phyloP scores from a whole-genome alignment of 53 echinoderm and acorn worm species.

The Actinopyga echinites region DNA sequence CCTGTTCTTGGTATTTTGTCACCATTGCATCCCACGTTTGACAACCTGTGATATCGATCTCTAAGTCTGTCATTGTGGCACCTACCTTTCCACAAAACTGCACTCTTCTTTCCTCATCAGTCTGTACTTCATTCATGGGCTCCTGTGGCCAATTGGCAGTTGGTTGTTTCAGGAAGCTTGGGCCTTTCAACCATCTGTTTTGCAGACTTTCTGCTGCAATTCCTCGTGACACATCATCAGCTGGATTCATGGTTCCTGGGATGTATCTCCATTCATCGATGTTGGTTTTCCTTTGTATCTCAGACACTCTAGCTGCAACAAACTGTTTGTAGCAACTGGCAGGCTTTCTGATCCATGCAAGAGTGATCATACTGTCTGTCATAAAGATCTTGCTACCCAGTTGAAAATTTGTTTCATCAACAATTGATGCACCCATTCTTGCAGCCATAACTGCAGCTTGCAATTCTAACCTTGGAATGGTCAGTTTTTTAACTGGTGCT shows the following conservation, averaged over 20 bases:
- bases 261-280: conserved; percentile 39
- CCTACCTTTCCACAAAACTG: conserved; percentile 4
- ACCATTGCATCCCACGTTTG: conserved; percentile 14
- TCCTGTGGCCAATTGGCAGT: conserved; percentile 30
- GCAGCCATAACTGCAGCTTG: conserved; percentile 55
- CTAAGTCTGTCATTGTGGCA: too few relatives aligned
- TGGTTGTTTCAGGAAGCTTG: conserved; percentile 10
- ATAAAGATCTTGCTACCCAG: not conserved
- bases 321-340: conserved; percentile 30
- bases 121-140: not conserved
- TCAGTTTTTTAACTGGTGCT: conserved; percentile 51
- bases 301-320: conserved; percentile 36
- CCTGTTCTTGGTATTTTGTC: not conserved
- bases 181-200: conserved; percentile 1
- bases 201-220: not conserved
- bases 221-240: conserved; percentile 56
- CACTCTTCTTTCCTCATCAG: not conserved
- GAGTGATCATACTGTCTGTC: conserved; percentile 37
- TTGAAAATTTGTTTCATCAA: not conserved
- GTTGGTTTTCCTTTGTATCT: conserved; percentile 35
- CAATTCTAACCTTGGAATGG: conserved; percentile 48
- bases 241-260: conserved; percentile 33
- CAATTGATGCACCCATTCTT: conserved; percentile 10
- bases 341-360: conserved; percentile 37
- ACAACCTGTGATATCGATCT: not conserved